These are phyloP conservation scores for Entomobrya proxima DNA, from an alignment of 2,888 invertebrate genomes.

Conservation along the genomic window DNA sequence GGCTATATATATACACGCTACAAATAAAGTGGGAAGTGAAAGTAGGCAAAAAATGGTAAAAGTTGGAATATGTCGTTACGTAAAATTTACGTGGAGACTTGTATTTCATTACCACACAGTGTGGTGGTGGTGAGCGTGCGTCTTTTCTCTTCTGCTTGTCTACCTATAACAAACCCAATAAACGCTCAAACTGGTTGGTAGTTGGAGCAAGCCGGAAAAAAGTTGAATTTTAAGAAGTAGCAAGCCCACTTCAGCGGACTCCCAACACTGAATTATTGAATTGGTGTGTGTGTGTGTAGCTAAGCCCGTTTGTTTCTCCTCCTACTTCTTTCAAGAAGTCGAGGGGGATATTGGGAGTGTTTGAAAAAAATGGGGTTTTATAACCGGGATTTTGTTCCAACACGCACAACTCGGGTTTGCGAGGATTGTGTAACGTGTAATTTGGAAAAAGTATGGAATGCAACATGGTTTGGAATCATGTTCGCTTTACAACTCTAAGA, in stretches of 20 bases:
- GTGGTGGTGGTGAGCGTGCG: background rate
- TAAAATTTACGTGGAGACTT: background rate
- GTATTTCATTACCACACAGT: background rate
- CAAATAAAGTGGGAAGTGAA: background rate
- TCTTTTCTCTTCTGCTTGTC: background rate
- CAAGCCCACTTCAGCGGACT: too few relatives aligned
- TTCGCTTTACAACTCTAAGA: too few relatives aligned
- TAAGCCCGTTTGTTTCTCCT: background rate
- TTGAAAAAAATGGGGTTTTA: background rate
- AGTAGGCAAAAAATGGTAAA: slow-evolving; percentile 1
- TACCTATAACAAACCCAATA: background rate
- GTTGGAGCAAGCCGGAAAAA: background rate
- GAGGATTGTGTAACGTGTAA: too few relatives aligned
- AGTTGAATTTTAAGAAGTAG: background rate
- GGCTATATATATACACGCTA: background rate
- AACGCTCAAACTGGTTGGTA: too few relatives aligned
- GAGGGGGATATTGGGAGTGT: background rate
- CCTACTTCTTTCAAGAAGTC: background rate
- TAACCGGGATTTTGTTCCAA: background rate
- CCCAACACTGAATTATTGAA: slow-evolving; percentile 5
- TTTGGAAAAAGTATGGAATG: too few relatives aligned
- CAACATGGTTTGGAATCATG: too few relatives aligned
- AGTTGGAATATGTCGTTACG: background rate
- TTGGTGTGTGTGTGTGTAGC: background rate
- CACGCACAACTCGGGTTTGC: background rate